Evolutionary conservation across 2,113 vertebrate genomes (phyloP), one percentile per base, ranked within the genome.

Genomic region (Melierax canorus): DNA sequence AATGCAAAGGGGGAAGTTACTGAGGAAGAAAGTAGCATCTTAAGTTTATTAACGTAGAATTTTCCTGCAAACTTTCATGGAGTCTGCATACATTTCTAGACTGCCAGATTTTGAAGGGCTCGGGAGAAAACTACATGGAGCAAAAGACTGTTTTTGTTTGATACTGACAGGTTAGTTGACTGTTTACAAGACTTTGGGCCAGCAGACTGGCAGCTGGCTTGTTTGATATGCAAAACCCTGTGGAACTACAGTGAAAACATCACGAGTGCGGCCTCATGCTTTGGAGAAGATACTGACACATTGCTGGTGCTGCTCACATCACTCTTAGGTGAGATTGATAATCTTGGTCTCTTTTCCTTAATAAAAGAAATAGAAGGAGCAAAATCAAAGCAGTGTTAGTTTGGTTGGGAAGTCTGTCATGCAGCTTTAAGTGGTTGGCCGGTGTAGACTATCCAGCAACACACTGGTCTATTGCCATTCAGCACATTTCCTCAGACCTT

Each of bases 151-250:
- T 9, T 91, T 94, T 29, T 88, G 50, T 89, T 85, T 89, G 75
- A 51, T 67, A 10, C 77, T 51, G 38, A 29, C 97, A 99, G 99
- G 97, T 97, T 99, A 59, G 94, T 99, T 85, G 99, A 99, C 81
- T 99, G 99, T 92, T 98, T 99, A 84, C 98, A 94, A 97, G 99
- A 99, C 97, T 99, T 99, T 10, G 99, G 99, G 43, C 98, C 98
- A 1, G 97, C 96, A 53, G 99, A 99, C 91, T 99, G 99, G 99
- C 99, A 99, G 97, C 97, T 99, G 96, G 99, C 99, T 21, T 98
- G 98, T 71, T 97, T 99, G 97, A 97, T 99, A 66, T 99, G 99
- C 98, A 99, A 99, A 98, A 99, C 99, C 9, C 80, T 99, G 86
- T 99, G 99, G 99, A 99, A 99, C 98, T 98, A 98, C 96, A 99